Base-by-base conservation (phyloP, 2,888 invertebrate genomes). In the Platycheirus albimanus region DNA sequence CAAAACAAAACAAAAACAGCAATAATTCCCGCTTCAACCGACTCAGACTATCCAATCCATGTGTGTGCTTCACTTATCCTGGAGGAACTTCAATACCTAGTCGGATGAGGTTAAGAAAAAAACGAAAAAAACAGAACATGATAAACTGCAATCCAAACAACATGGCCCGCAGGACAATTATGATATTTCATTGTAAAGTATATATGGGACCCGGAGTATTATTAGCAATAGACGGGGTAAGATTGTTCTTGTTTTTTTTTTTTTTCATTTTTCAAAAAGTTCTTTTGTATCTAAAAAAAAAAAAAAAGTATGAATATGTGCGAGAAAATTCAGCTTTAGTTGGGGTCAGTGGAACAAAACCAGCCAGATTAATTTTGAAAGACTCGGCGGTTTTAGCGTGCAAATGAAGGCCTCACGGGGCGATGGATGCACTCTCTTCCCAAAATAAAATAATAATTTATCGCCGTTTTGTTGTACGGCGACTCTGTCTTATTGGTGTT, bases 121-220 rank as follows among this genome's bases (percentile, higher is more conserved):
- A 15, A 33, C 38, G 20, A 54, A 52, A 20, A 54, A 38, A 61
- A 54, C n/a, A 70, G 66, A 49, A 75, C 38, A 87, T 87, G 87
- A 89, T 88, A 87, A 88, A 88, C 87, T 88, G 87, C 87, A 87
- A 86, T 86, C 87, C 90, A 89, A 90, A 88, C 88, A 88, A 88
- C 87, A 89, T 89, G 89, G 88, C 90, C 90, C 86, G 86, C 63
- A 88, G 90, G 90, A 89, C 89, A 90, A 89, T 89, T 89, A 88
- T 89, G 89, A 90, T 90, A 89, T 90, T 90, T 90, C 88, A 90
- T 89, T 89, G 89, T 86, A 88, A 88, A 89, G 88, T 89, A 88
- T 89, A 88, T 88, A 89, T 88, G 87, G 88, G 87, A 88, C 87
- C 87, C 86, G 85, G 72, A 83, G 81, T 81, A 58, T 81, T 76